A percentile compares a stretch with the other conserved stretches of the same genome.
Evolutionary conservation across 2,888 invertebrate species (phyloP).

Genomic region (Calliscelio sp.): DNA sequence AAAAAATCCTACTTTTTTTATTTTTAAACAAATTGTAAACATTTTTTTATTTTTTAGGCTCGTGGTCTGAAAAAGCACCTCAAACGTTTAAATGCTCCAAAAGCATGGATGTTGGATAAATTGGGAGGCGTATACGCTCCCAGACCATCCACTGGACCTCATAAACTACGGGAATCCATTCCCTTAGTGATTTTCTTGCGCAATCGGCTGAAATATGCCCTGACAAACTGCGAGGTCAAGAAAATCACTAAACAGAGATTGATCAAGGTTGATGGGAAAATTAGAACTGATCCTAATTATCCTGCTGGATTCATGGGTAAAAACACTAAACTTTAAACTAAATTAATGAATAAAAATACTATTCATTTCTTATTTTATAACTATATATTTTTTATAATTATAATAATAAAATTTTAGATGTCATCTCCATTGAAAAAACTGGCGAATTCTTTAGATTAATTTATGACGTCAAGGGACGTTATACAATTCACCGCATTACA

Average conservation of each 20-base stretch:
- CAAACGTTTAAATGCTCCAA: conserved; percentile 99
- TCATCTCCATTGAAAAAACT: conserved; percentile 99
- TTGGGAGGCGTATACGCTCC: conserved; percentile 99
- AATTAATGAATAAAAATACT: no score
- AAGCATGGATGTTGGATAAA: conserved; percentile 99
- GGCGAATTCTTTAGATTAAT: conserved; percentile 99
- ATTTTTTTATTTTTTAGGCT: conserved; percentile 91
- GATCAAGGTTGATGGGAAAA: conserved; percentile 99
- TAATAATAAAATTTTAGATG: conserved; percentile 91
- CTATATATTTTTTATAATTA: no score
- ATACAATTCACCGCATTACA: conserved; percentile 98
- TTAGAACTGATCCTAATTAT: conserved; percentile 98
- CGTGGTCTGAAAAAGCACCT: conserved; percentile 99
- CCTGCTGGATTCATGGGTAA: conserved; percentile 88
- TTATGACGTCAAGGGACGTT: conserved; percentile 99
- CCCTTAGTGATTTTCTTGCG: conserved; percentile 98
- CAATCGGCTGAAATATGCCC: conserved; percentile 98
- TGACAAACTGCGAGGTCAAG: conserved; percentile 98
- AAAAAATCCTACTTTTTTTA: no score
- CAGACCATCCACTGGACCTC: conserved; percentile 98
- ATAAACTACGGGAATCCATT: conserved; percentile 98
- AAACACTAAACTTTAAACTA: no score
- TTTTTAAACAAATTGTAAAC: no score
- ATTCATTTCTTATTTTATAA: no score
- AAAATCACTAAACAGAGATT: conserved; percentile 99